These are phyloP conservation scores for Torymus auratus DNA, from an alignment of 2,888 invertebrate genomes.

Conservation along the genomic window DNA sequence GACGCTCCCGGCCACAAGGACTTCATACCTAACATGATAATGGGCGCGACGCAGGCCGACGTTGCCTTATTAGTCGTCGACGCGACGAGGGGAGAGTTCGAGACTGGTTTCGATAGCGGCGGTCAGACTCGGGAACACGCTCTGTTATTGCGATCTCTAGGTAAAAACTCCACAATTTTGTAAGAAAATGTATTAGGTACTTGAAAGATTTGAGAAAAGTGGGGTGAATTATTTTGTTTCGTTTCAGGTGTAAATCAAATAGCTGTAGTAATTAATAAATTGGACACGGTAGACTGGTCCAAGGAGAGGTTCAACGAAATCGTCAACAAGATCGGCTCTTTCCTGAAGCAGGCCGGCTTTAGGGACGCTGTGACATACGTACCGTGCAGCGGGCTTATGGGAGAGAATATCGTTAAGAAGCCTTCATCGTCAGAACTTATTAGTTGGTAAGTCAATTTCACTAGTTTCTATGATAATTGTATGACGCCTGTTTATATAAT, in stretches of 20 bases:
- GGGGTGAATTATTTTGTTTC: too few relatives aligned
- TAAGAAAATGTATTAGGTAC: too few relatives aligned
- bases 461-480: too few relatives aligned
- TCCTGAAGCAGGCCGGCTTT: conserved; percentile 94
- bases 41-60: conserved; percentile 98
- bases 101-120: conserved; percentile 98
- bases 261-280: conserved; percentile 96
- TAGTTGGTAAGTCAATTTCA: conserved; percentile 78
- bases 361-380: conserved; percentile 93
- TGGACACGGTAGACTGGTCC: conserved; percentile 97
- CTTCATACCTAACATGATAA: conserved; percentile 99
- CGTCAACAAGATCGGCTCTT: conserved; percentile 86
- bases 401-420: conserved; percentile 90
- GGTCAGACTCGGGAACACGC: conserved; percentile 99
- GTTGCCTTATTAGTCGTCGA: conserved; percentile 97
- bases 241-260: conserved; percentile 92
- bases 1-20: conserved; percentile 99
- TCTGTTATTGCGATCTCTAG: conserved; percentile 88
- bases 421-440: conserved; percentile 82
- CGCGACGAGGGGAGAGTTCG: conserved; percentile 97
- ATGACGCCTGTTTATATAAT: too few relatives aligned
- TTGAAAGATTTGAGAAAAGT: too few relatives aligned
- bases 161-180: conserved; percentile 70
- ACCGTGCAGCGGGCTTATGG: conserved; percentile 97
- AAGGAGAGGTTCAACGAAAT: conserved; percentile 94